These are phyloP conservation scores for Pempheris klunzingeri DNA, from an alignment of 2,797 vertebrate genomes.

Conservation along the genomic window DNA sequence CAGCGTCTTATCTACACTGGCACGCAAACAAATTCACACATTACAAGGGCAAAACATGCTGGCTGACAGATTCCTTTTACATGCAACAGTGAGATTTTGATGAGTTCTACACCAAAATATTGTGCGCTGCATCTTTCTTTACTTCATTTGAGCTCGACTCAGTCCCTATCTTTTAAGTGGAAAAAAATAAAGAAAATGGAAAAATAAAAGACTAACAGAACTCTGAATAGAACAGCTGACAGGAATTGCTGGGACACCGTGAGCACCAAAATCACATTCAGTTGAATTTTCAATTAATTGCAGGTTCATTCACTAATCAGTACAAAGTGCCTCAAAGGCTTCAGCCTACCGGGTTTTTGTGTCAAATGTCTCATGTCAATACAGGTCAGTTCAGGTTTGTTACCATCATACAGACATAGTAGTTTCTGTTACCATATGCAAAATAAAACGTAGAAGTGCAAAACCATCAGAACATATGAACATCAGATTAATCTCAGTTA, in stretches of 20 bases:
- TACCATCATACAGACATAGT: background rate
- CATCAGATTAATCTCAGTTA: too few species aligned
- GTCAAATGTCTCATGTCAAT: background rate
- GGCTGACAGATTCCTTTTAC: background rate
- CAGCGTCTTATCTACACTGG: slow-evolving; percentile 41
- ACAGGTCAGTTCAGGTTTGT: background rate
- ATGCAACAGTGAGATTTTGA: slow-evolving; percentile 1
- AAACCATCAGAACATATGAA: background rate
- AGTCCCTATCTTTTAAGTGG: background rate
- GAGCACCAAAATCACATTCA: background rate
- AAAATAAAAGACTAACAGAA: background rate
- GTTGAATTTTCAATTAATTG: background rate
- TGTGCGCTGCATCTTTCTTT: background rate
- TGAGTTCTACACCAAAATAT: background rate
- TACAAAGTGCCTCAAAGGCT: slow-evolving; percentile 7
- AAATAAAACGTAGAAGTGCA: background rate
- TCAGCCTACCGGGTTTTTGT: background rate
- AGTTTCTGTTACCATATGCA: background rate
- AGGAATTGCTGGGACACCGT: background rate
- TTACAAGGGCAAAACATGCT: slow-evolving; percentile 30
- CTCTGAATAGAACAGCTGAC: background rate
- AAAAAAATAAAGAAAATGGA: too few species aligned
- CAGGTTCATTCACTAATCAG: background rate
- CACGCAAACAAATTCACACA: slow-evolving; percentile 39
- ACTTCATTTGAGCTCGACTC: background rate